Percentiles rank a stretch among this genome's conserved stretches.
These are phyloP conservation scores for Rhynchophorus ferrugineus DNA, from an alignment of 1,140 invertebrate species.

Conservation along the genomic window DNA sequence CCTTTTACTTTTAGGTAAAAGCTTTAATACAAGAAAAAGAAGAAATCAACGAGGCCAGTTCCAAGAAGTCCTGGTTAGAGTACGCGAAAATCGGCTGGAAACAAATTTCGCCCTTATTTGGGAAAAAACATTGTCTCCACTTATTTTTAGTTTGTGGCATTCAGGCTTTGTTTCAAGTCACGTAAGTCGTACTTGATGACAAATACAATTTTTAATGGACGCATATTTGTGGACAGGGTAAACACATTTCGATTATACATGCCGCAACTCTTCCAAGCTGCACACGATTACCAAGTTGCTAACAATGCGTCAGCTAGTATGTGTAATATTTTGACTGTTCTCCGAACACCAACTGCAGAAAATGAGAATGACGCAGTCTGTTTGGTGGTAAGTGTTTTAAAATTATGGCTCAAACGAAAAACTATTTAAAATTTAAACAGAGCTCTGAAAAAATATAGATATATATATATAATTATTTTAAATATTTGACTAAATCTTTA, in stretches of 20 bases:
- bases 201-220: neutral
- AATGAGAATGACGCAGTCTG: slow-evolving; percentile 9
- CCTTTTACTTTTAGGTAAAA: slow-evolving; percentile 15
- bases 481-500: too few relatives aligned
- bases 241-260: slow-evolving; percentile 20
- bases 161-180: slow-evolving; percentile 26
- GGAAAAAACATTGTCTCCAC: slow-evolving; percentile 22
- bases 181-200: slow-evolving; percentile 14
- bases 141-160: slow-evolving; percentile 26
- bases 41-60: slow-evolving; percentile 12
- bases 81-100: slow-evolving; percentile 23
- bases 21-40: slow-evolving; percentile 26
- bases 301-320: slow-evolving; percentile 19
- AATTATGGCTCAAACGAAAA: too few relatives aligned
- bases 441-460: too few relatives aligned
- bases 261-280: slow-evolving; percentile 25
- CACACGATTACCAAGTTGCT: slow-evolving; percentile 19
- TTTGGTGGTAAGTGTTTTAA: slow-evolving; percentile 21
- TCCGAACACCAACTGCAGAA: neutral
- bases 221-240: slow-evolving; percentile 3
- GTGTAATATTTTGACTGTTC: slow-evolving; percentile 20
- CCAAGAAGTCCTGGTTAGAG: slow-evolving; percentile 14
- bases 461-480: too few relatives aligned
- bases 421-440: too few relatives aligned
- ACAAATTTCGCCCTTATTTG: slow-evolving; percentile 26